phyloP scores from a whole-genome alignment of 2,797 vertebrate species.

The Meda fulgida region DNA sequence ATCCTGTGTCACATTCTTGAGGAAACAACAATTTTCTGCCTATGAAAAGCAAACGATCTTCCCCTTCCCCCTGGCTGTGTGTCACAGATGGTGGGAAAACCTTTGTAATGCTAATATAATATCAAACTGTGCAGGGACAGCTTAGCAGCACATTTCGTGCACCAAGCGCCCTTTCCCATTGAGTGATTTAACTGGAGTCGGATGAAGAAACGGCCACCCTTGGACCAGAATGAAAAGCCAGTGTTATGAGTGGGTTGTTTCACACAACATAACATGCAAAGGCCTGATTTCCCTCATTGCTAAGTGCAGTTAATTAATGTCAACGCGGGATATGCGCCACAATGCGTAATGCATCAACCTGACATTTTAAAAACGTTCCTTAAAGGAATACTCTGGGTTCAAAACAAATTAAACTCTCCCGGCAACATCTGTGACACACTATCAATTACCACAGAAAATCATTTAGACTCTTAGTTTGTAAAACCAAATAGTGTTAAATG shows the following conservation, averaged over 20 bases:
- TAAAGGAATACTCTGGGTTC: conserved; percentile 48
- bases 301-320: conserved; percentile 76
- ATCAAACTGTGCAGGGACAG: conserved; percentile 80
- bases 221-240: conserved; percentile 75
- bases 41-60: conserved; percentile 73
- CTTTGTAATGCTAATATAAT: conserved; percentile 86
- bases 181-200: conserved; percentile 77
- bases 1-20: conserved; percentile 70
- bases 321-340: conserved; percentile 64
- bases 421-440: conserved; percentile 17
- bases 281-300: conserved; percentile 64
- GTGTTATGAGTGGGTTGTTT: conserved; percentile 70
- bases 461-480: not conserved
- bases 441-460: conserved; percentile 5
- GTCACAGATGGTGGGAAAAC: conserved; percentile 83
- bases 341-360: conserved; percentile 62
- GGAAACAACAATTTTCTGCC: conserved; percentile 74
- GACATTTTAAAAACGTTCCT: conserved; percentile 68
- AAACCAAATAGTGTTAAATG: conserved; percentile 10
- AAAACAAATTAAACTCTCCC: conserved; percentile 36
- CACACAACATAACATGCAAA: conserved; percentile 68
- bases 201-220: conserved; percentile 76
- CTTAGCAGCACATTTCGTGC: conserved; percentile 74
- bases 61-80: conserved; percentile 60
- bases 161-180: conserved; percentile 73